phyloP scores from a whole-genome alignment of 1,140 invertebrate species.

The Aleiodes sp. region DNA sequence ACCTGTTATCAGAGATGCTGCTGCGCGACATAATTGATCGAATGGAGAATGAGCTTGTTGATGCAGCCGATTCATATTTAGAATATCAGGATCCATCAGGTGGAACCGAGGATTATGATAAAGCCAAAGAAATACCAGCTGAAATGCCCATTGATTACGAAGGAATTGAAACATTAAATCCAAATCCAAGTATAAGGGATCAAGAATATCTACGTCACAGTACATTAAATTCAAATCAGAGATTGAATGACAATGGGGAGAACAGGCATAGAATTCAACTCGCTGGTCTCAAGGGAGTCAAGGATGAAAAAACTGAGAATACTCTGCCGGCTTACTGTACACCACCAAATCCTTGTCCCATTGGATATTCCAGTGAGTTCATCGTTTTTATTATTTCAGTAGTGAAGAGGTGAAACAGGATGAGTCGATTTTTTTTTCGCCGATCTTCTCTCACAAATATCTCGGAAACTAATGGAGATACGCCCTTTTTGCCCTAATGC shows the following conservation, averaged over 20 bases:
- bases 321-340: slow-evolving; percentile 97
- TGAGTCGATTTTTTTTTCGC: no score
- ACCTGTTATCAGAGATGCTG: slow-evolving; percentile 70
- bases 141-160: slow-evolving; percentile 71
- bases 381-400: slow-evolving; percentile 14
- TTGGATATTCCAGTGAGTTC: slow-evolving; percentile 77
- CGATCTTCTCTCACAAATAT: no score
- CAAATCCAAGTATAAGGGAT: slow-evolving; percentile 82
- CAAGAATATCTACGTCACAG: slow-evolving; percentile 92
- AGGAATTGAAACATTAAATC: slow-evolving; percentile 69
- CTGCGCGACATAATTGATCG: slow-evolving; percentile 75
- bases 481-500: no score
- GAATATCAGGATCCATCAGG: slow-evolving; percentile 72
- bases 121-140: slow-evolving; percentile 65
- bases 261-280: slow-evolving; percentile 54
- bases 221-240: slow-evolving; percentile 86
- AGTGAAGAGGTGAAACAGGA: background rate
- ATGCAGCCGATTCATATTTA: slow-evolving; percentile 70
- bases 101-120: slow-evolving; percentile 65
- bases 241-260: slow-evolving; percentile 75
- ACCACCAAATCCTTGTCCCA: slow-evolving; percentile 97
- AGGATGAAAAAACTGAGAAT: slow-evolving; percentile 89
- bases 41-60: slow-evolving; percentile 75
- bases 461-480: no score
- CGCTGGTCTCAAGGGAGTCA: slow-evolving; percentile 69